Evolutionary conservation across 2,888 invertebrate genomes (phyloP), one percentile per base, ranked within the genome.

Genomic region (Torymus aiolomorphi): DNA sequence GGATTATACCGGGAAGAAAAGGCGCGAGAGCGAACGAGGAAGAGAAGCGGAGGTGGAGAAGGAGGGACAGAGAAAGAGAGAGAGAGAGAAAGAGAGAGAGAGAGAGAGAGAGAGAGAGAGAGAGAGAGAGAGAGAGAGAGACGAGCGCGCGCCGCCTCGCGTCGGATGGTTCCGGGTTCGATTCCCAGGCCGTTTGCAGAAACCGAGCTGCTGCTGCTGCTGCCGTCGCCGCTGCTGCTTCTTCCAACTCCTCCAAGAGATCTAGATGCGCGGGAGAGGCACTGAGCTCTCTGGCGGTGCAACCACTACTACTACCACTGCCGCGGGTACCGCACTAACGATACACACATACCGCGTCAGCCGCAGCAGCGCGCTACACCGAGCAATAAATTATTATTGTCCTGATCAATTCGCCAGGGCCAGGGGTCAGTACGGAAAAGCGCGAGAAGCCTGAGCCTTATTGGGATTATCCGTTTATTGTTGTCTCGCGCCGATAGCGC

Each of bases 311-410:
- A 14, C 14, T n/a, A 52, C 12, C 14, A 52, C 12, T 14, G 12
- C 52, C 52, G 2, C 10, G n/a, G 31, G 24, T 24, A 24, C 24
- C 62, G n/a, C 31, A n/a, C 62, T 63, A 63, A 63, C 62, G 62
- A 63, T 63, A 63, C 62, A 63, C 62, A 63, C 62, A 63, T 85
- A 84, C 31, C 14, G 18, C 16, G 14, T 42, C 12, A 57, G 54
- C 18, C 56, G n/a, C 61, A 31, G 51, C 14, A 51, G 14, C 61
- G 12, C 61, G 24, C 24, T 24, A 31, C 42, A 8, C 42, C n/a
- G 42, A 18, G 85, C 84, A 84, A 88, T 88, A 87, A 88, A 87
- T 88, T 87, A 87, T 88, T 86, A 84, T 84, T 85, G 84, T 85
- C 84, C 84, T 82, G 85, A 86, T 85, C 85, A 87, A 86, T 87